A percentile compares a stretch with the other conserved stretches of the same genome.
phyloP scores from a whole-genome alignment of 2,888 invertebrate genomes.

The Hofmannophila pseudospretella region DNA sequence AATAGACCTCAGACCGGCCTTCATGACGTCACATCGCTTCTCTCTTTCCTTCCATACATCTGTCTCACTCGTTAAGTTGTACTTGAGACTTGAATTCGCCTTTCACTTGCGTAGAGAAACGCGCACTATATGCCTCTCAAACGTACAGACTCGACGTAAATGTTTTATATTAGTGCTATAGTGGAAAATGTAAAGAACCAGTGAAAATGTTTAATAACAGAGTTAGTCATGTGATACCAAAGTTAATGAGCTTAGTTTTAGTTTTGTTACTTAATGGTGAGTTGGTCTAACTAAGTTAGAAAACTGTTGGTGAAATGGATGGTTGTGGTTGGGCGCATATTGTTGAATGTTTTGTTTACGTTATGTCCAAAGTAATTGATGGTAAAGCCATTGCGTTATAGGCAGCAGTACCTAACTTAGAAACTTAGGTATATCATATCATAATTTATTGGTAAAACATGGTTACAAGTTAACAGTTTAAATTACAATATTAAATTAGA shows the following conservation, averaged over 20 bases:
- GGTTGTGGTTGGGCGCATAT: no score
- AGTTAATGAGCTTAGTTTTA: slow-evolving; percentile 50
- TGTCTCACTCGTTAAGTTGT: slow-evolving; percentile 40
- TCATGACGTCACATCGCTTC: slow-evolving; percentile 27
- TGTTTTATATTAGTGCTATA: neutral
- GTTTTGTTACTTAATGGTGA: slow-evolving; percentile 38
- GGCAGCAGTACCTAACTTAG: no score
- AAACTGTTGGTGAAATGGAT: neutral
- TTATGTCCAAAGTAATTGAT: no score
- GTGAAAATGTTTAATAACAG: slow-evolving; percentile 37
- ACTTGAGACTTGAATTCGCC: slow-evolving; percentile 38
- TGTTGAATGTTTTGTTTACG: no score
- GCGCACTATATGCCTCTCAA: neutral
- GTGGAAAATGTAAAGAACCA: slow-evolving; percentile 14
- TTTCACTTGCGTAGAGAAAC: slow-evolving; percentile 51
- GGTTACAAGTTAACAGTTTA: no score
- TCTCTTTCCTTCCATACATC: slow-evolving; percentile 12
- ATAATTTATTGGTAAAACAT: no score
- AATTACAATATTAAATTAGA: no score
- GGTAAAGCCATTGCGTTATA: no score
- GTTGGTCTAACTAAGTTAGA: slow-evolving; percentile 15
- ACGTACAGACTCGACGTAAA: neutral
- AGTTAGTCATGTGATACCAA: slow-evolving; percentile 57
- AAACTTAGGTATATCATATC: no score
- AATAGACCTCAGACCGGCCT: slow-evolving; percentile 3